Evolutionary conservation across 2,888 invertebrate species (phyloP).

Genomic region (Empis stercorea): DNA sequence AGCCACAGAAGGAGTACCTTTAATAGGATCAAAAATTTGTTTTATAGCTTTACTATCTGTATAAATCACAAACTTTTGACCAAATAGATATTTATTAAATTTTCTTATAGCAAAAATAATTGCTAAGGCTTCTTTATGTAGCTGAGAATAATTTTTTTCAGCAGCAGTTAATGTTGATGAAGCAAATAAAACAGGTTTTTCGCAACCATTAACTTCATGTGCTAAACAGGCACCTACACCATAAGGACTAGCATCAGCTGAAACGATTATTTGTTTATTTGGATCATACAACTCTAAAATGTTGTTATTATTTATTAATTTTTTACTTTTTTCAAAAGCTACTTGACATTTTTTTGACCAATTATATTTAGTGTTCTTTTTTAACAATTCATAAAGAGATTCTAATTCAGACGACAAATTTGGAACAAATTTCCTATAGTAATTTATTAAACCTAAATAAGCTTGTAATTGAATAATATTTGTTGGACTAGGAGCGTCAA

Average conservation of each 20-base stretch:
- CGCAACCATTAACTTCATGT: too few species aligned
- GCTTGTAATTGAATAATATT: conserved; percentile 8
- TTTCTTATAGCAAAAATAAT: background rate
- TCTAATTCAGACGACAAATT: conserved; percentile 9
- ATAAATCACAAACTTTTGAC: conserved; percentile 14
- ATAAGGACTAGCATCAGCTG: too few species aligned
- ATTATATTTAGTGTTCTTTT: conserved; percentile 8
- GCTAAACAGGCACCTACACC: too few species aligned
- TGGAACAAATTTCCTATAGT: too few species aligned
- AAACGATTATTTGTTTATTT: too few species aligned
- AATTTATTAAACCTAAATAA: conserved; percentile 9
- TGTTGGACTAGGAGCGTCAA: conserved; percentile 8
- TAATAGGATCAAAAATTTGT: conserved; percentile 16
- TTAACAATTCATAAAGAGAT: conserved; percentile 9
- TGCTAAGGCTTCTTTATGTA: background rate
- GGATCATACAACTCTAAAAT: too few species aligned
- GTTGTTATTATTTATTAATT: too few species aligned
- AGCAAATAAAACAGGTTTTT: too few species aligned
- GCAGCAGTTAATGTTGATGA: background rate
- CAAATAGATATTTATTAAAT: conserved; percentile 26
- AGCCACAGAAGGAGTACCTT: too few species aligned
- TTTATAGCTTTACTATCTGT: conserved; percentile 14
- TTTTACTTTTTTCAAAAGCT: too few species aligned
- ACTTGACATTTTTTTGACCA: conserved; percentile 8
- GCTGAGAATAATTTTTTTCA: background rate